Conservation (phyloP, 2,797 vertebrate species). For the Selene dorsalis region DNA sequence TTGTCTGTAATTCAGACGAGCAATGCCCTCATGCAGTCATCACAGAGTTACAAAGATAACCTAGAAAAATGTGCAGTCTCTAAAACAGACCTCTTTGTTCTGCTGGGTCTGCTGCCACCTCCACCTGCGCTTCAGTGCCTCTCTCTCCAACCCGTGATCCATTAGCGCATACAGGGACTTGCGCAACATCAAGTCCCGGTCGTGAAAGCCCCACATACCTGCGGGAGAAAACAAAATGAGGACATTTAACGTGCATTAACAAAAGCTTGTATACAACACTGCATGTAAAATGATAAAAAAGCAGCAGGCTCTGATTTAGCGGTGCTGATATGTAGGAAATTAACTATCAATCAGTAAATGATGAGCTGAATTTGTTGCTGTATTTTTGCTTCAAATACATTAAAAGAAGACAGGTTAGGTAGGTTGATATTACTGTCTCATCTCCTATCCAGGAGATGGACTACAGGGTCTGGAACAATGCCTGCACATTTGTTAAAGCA, state of each 20-base stretch:
- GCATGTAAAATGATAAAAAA: background rate
- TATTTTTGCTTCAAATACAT: background rate
- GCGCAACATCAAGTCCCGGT: slow-evolving; percentile 93
- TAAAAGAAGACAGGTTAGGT: slow-evolving; percentile 11
- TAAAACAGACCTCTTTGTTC: slow-evolving; percentile 93
- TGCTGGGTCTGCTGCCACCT: slow-evolving; percentile 98
- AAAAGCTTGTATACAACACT: background rate
- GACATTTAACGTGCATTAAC: background rate
- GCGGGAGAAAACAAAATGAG: background rate
- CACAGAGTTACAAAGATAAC: background rate
- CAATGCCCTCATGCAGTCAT: background rate
- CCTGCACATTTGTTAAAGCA: slow-evolving; percentile 35
- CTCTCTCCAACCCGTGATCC: slow-evolving; percentile 92
- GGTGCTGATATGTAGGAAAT: background rate
- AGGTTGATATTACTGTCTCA: slow-evolving; percentile 24
- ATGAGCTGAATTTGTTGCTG: background rate
- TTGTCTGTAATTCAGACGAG: background rate
- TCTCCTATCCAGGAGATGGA: slow-evolving; percentile 12
- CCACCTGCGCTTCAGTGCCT: slow-evolving; percentile 92
- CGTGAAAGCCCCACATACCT: slow-evolving; percentile 99
- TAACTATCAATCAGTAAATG: background rate
- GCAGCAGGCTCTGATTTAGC: background rate
- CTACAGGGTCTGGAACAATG: slow-evolving; percentile 31
- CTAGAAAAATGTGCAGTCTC: background rate
- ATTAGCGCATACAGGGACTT: slow-evolving; percentile 94